phyloP scores from a whole-genome alignment of 2,888 invertebrate species.

The Marronus borbonicus region DNA sequence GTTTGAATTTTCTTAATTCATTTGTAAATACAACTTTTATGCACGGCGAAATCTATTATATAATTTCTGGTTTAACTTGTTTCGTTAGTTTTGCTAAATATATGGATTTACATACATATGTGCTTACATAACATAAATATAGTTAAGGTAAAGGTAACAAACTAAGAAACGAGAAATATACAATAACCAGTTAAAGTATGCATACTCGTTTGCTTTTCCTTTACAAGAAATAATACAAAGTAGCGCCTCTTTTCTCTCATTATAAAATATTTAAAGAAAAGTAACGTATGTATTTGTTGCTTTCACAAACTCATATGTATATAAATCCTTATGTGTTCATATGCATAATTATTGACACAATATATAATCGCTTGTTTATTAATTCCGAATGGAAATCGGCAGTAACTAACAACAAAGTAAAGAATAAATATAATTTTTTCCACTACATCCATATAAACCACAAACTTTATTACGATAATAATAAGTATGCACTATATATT shows the following conservation, averaged over 20 bases:
- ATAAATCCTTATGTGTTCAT: not conserved
- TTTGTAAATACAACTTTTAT: too few species aligned
- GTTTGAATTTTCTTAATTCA: too few species aligned
- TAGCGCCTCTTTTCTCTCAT: not conserved
- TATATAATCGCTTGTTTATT: not conserved
- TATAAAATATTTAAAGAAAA: not conserved
- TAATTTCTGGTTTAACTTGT: constrained; percentile 11
- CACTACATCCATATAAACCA: too few species aligned
- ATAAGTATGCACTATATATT: too few species aligned
- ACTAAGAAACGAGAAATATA: not conserved
- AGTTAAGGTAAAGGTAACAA: not conserved
- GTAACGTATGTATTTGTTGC: not conserved
- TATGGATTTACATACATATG: not conserved
- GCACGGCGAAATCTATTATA: not conserved
- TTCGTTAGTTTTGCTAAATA: not conserved
- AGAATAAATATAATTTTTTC: too few species aligned
- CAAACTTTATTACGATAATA: too few species aligned
- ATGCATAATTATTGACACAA: not conserved
- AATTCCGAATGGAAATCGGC: too few species aligned
- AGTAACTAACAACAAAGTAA: too few species aligned
- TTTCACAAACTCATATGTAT: not conserved
- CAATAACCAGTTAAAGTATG: not conserved
- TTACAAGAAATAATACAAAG: not conserved
- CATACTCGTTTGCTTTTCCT: not conserved
- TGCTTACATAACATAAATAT: not conserved